These are phyloP conservation scores for Callaeas wilsoni DNA, from an alignment of 2,113 vertebrate species.

Conservation along the genomic window DNA sequence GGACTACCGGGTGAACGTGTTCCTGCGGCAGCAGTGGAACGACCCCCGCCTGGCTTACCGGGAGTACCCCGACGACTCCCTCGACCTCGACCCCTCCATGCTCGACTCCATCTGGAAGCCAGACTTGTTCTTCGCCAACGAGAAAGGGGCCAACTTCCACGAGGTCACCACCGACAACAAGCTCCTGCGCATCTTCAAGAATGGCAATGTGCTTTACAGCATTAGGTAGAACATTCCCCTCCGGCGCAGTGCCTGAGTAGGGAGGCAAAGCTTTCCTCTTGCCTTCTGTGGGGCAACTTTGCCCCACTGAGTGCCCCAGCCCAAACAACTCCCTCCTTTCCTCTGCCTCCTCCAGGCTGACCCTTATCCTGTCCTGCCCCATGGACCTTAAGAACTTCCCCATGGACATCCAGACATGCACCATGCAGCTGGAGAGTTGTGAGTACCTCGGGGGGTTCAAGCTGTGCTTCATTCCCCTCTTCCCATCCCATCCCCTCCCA, in stretches of 20 bases:
- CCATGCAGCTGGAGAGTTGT: slow-evolving; percentile 97
- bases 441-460: slow-evolving; percentile 64
- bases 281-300: fast-evolving
- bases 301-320: no score
- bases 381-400: slow-evolving; percentile 98
- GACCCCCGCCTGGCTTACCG: slow-evolving; percentile 89
- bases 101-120: slow-evolving; percentile 95
- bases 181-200: slow-evolving; percentile 90
- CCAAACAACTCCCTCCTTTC: background rate
- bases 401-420: slow-evolving; percentile 95
- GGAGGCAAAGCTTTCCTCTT: background rate
- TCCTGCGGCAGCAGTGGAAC: slow-evolving; percentile 91
- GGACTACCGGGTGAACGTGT: slow-evolving; percentile 92
- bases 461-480: background rate
- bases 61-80: slow-evolving; percentile 88
- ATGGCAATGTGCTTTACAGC: slow-evolving; percentile 91
- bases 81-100: slow-evolving; percentile 92
- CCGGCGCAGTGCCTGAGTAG: background rate
- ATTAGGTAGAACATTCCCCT: slow-evolving; percentile 77
- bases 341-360: slow-evolving; percentile 78
- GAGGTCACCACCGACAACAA: slow-evolving; percentile 95
- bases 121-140: slow-evolving; percentile 91
- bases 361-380: slow-evolving; percentile 89
- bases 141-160: slow-evolving; percentile 92
- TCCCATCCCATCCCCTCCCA: background rate